Evolutionary conservation across 2,888 invertebrate genomes (phyloP).

Genomic region (Eilema sororculum): DNA sequence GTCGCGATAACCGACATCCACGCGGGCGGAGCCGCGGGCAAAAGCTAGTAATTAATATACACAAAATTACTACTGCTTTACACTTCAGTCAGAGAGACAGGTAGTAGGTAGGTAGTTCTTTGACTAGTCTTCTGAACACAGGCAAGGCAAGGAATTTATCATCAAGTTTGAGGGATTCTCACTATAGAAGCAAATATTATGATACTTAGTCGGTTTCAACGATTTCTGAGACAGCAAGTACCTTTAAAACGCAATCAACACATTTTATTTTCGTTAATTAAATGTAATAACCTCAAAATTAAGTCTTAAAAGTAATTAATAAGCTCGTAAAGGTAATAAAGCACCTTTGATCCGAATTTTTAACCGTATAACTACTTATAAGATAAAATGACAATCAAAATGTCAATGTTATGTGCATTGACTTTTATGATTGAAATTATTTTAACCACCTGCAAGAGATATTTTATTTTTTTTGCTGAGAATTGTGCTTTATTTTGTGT

Average conservation of each 20-base stretch:
- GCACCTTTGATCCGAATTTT: constrained; percentile 39
- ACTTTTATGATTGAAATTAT: constrained; percentile 40
- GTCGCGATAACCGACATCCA: too few relatives aligned
- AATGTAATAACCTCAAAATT: constrained; percentile 29
- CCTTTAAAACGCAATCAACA: constrained; percentile 18
- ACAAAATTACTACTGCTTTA: too few relatives aligned
- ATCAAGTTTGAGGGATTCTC: too few relatives aligned
- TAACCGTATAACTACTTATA: constrained; percentile 23
- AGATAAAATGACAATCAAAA: constrained; percentile 38
- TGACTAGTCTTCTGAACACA: too few relatives aligned
- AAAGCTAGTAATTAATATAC: too few relatives aligned
- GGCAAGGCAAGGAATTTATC: too few relatives aligned
- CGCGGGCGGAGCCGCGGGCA: too few relatives aligned
- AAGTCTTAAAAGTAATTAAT: constrained; percentile 42
- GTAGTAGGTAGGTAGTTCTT: too few relatives aligned
- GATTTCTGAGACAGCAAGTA: neutral
- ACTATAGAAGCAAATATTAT: too few relatives aligned
- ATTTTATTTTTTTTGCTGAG: neutral
- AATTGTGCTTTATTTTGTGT: too few relatives aligned
- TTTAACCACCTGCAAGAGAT: constrained; percentile 20
- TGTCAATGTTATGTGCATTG: constrained; percentile 43
- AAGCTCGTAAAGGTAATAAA: constrained; percentile 42
- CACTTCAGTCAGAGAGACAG: too few relatives aligned
- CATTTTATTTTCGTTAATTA: constrained; percentile 30
- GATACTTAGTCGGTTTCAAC: neutral